Conservation (phyloP, 2,888 invertebrate species). For the Ditylenchus weischeri region DNA sequence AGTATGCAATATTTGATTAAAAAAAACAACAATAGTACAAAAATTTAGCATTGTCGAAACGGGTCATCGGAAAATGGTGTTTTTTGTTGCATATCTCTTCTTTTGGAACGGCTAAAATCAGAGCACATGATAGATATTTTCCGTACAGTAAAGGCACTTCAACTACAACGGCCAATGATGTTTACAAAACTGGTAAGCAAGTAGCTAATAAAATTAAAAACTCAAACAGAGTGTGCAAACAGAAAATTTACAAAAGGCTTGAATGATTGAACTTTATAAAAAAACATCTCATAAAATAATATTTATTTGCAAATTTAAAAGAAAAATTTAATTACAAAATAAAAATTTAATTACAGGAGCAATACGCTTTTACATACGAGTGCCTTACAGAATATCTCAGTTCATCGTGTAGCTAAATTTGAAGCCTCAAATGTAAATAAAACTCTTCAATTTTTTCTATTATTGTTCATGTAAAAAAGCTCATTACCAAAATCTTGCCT, state of each 20-base stretch:
- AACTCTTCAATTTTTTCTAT: too few species aligned
- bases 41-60: slow-evolving; percentile 71
- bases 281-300: too few species aligned
- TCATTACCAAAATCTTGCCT: too few species aligned
- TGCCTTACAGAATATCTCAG: slow-evolving; percentile 60
- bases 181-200: slow-evolving; percentile 35
- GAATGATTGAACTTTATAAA: too few species aligned
- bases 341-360: slow-evolving; percentile 57
- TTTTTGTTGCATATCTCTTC: slow-evolving; percentile 49
- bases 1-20: neutral
- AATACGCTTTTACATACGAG: slow-evolving; percentile 62
- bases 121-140: slow-evolving; percentile 56
- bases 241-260: too few species aligned
- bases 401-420: neutral
- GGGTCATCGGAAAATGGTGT: slow-evolving; percentile 52
- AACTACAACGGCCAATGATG: slow-evolving; percentile 34
- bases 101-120: slow-evolving; percentile 54
- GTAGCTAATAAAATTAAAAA: neutral
- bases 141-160: slow-evolving; percentile 46
- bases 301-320: too few species aligned
- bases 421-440: too few species aligned
- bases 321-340: too few species aligned
- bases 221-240: neutral
- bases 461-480: too few species aligned
- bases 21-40: neutral